Evolutionary conservation across 2,113 vertebrate genomes (phyloP), one percentile per base, ranked within the genome.

Genomic region (Chionis minor): DNA sequence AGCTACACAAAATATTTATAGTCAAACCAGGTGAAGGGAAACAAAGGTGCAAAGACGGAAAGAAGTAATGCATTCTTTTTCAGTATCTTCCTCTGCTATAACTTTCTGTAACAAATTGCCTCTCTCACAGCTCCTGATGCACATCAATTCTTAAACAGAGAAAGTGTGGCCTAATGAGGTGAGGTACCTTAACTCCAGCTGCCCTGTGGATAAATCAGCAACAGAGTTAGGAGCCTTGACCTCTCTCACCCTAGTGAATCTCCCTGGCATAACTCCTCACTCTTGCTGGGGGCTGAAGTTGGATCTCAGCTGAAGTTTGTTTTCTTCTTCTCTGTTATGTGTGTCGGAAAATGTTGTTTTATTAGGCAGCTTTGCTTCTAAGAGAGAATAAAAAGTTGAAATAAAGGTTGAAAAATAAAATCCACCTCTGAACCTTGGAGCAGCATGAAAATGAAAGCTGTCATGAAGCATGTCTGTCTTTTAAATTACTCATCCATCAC

Each of bases 401-500:
- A 85, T 85, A 87, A 91, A 80, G 55, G 26, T 21, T 77, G 86
- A 82, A 78, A 58, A 73, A 86, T 81, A 86, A 94, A 95, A 92
- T 54, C 24, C 35, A 49, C 67, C 51, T 63, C n/a, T 94, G 80
- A 88, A 95, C 75, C 75, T 79, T 14, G 56, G 72, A 84, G 28
- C 65, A 71, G 52, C 35, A 80, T 58, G 49, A 78, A 92, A 94
- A 95, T 65, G 55, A 92, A 97, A 95, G 77, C 52, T 84, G 51
- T 81, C 4, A 3, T 49, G 81, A 89, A 81, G 90, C 78, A 79
- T 71, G 67, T 63, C 58, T 92, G 80, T 81, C 47, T 94, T 93
- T 92, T 83, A 90, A 95, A 95, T 86, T 80, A 86, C 73, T 87
- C 71, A 88, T 81, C 83, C 67, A 63, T 93, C 91, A 72, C 58